Evolutionary conservation across 1,140 invertebrate species (phyloP), one percentile per base, ranked within the genome.

Genomic region (Sitophilus oryzae): DNA sequence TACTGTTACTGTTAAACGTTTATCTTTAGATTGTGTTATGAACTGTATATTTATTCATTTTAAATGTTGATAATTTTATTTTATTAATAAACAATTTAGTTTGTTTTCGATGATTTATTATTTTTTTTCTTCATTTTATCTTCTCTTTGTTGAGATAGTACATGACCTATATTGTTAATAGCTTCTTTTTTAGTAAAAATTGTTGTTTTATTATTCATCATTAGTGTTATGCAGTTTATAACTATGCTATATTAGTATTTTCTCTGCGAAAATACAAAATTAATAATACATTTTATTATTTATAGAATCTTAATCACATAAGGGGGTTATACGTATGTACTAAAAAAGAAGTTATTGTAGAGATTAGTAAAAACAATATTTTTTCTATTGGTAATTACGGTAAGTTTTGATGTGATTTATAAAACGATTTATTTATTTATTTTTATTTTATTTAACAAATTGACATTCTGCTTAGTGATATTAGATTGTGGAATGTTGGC

Each of bases 401-500:
- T 60, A 56, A 49, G 58, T 60, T 50, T n/a, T n/a, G n/a, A n/a
- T 44, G 46, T 47, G 42, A 46, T 56, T 18, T 51, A 11, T 30
- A 22, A 22, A n/a, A n/a, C 11, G 25, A 30, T 42, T 56, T 51
- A 34, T 60, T 56, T 50, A 35, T 25, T 23, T 47, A 41, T 48
- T 35, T 45, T 56, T 42, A 45, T 9, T 60, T 52, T 22, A 50
- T 52, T 52, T 43, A 44, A 52, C 23, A 47, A 47, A 52, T 37
- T 48, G 45, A 59, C 52, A 58, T 54, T 30, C 36, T 45, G 49
- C 47, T 46, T 58, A 58, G 30, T 48, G 18, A 38, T 22, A 51
- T 44, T 66, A 66, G 65, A 60, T 52, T 67, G 63, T 66, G 66
- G 67, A 67, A 69, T 69, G 67, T 61, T 69, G 67, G 65, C 66